A percentile compares a stretch with the other conserved stretches of the same genome.
Evolutionary conservation across 2,888 invertebrate species (phyloP).

Genomic region (Quadroppia sp.): DNA sequence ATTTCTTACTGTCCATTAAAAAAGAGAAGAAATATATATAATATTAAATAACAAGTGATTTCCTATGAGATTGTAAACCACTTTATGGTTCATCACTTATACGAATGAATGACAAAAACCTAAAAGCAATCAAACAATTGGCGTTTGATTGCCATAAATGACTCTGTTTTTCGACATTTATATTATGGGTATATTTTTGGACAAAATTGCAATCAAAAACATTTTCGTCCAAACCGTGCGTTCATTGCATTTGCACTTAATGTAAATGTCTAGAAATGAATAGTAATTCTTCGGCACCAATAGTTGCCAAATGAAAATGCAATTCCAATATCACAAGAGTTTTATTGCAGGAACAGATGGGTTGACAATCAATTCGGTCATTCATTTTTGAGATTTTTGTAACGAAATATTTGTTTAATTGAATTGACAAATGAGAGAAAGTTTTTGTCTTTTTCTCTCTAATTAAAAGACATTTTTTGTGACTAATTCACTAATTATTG

Average conservation of each 20-base stretch:
- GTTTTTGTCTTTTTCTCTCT: neutral
- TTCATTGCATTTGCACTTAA: neutral
- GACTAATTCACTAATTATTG: neutral
- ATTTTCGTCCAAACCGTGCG: neutral
- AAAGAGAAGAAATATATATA: neutral
- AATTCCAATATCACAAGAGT: no score
- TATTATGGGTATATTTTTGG: neutral
- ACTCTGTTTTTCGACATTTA: neutral
- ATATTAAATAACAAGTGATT: neutral
- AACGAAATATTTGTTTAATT: no score
- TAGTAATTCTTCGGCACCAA: neutral
- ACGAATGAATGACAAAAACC: neutral
- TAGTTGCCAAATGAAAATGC: no score
- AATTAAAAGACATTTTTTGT: slow-evolving; percentile 6
- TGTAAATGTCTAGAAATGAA: neutral
- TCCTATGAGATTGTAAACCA: neutral
- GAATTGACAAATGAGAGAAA: neutral
- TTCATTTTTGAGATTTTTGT: neutral
- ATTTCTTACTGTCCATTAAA: neutral
- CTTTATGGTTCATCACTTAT: neutral
- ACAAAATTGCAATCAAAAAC: neutral
- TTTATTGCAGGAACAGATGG: slow-evolving; percentile 4
- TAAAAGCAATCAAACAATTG: neutral
- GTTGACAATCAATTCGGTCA: neutral
- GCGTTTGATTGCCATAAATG: neutral